Evolutionary conservation across 1,140 invertebrate genomes (phyloP), one percentile per base, ranked within the genome.

Genomic region (Zaprionus ghesquierei): DNA sequence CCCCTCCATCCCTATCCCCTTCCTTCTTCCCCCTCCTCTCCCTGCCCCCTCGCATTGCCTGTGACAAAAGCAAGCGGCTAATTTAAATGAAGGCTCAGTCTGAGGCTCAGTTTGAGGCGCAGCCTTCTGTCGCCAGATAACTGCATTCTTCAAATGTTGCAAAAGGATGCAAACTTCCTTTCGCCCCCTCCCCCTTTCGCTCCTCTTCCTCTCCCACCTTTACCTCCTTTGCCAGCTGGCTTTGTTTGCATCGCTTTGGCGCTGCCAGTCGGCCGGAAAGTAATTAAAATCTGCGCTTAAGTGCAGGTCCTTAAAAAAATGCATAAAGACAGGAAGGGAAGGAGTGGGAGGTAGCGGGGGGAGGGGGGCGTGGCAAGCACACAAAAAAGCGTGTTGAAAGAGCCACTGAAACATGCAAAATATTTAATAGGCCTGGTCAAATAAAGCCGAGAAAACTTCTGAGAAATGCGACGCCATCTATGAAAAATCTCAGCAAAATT

Each of bases 231-330:
- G 33, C 33, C 50, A 41, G 71, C 31, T 56, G 49, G 35, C n/a
- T 75, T 70, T 78, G 76, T 78, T 62, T 31, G 66, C 54, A 75
- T 75, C 80, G 81, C 81, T 81, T 66, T 86, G 78, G 74, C 46
- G 25, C 22, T 60, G 70, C 64, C 82, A 81, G 81, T 87, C 82
- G 84, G 84, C 82, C 82, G 82, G 82, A 87, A 87, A 87, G 84
- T 87, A 87, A 87, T 87, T 87, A 87, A 87, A 87, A 87, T 87
- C 79, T 87, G 79, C 82, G 84, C 82, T 82, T 87, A 87, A 87
- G 82, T 87, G 82, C 82, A 89, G 79, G 68, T 79, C 76, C 86
- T 82, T 66, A 79, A 72, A 51, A 79, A 62, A 46, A 50, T 46
- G 31, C 35, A 63, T 51, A 50, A 27, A 53, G 18, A 1, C 35